A percentile compares a stretch with the other conserved stretches of the same genome.
These are phyloP conservation scores for Aspidoscelis tigris DNA, from an alignment of 2,113 vertebrate species.

Conservation along the genomic window DNA sequence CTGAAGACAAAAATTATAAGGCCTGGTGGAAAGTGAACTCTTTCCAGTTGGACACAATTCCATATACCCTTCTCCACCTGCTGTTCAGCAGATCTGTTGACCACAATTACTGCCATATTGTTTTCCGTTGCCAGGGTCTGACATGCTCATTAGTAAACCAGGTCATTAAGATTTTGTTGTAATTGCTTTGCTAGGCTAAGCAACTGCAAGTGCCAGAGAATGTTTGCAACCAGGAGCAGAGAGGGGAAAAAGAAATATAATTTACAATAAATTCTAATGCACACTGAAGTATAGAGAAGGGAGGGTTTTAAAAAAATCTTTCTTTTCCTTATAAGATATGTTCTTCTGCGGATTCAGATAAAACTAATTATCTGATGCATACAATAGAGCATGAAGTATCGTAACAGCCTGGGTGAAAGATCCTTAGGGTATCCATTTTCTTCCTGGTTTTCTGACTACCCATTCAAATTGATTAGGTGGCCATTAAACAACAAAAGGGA, in stretches of 20 bases:
- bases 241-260: neutral
- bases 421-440: neutral
- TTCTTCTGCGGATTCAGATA: neutral
- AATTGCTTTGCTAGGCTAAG: conserved; percentile 35
- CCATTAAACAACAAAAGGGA: neutral
- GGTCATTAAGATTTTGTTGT: conserved; percentile 50
- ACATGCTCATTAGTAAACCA: conserved; percentile 33
- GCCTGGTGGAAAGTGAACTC: neutral
- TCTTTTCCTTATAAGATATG: neutral
- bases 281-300: neutral
- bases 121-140: conserved; percentile 13
- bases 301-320: neutral
- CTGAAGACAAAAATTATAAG: neutral
- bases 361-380: conserved; percentile 17
- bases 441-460: neutral
- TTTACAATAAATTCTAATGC: neutral
- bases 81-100: conserved; percentile 3
- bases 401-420: neutral
- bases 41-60: neutral
- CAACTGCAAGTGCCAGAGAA: conserved; percentile 27
- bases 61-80: neutral
- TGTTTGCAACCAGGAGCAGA: neutral
- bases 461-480: conserved; percentile 8
- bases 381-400: conserved; percentile 19
- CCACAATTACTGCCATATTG: neutral